Evolutionary conservation across 1,140 invertebrate species (phyloP).

Genomic region (Magallana angulata): DNA sequence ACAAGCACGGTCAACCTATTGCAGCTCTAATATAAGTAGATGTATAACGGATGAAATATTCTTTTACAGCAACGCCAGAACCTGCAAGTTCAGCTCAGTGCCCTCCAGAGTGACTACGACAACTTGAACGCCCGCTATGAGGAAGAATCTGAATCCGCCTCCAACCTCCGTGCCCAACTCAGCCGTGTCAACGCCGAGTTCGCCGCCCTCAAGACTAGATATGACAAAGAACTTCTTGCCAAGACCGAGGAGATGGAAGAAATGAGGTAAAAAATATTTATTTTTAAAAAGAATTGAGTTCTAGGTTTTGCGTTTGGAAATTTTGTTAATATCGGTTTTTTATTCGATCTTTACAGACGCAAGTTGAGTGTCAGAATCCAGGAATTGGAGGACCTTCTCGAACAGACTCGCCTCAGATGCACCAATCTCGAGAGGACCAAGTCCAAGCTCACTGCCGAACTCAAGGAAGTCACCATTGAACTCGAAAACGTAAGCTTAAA

Average conservation of each 20-base stretch:
- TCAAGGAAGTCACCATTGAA: constrained; percentile 78
- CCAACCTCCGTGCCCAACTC: constrained; percentile 70
- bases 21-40: not conserved
- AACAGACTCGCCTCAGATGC: constrained; percentile 72
- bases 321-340: not conserved
- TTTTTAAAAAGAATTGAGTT: not conserved
- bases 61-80: constrained; percentile 76
- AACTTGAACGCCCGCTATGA: constrained; percentile 77
- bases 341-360: constrained; percentile 66
- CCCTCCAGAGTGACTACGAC: constrained; percentile 78
- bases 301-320: no score
- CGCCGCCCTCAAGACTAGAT: constrained; percentile 74
- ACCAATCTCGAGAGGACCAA: constrained; percentile 77
- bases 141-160: constrained; percentile 76
- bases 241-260: constrained; percentile 79
- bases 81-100: constrained; percentile 74
- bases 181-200: constrained; percentile 75
- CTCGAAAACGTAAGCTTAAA: constrained; percentile 76
- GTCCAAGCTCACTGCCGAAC: constrained; percentile 75
- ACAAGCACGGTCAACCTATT: not conserved
- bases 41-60: not conserved
- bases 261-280: constrained; percentile 64
- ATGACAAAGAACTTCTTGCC: constrained; percentile 77
- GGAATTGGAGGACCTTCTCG: constrained; percentile 75
- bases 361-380: constrained; percentile 74